Base-by-base conservation (phyloP, 2,888 invertebrate species). In the Apamea epomidion region DNA sequence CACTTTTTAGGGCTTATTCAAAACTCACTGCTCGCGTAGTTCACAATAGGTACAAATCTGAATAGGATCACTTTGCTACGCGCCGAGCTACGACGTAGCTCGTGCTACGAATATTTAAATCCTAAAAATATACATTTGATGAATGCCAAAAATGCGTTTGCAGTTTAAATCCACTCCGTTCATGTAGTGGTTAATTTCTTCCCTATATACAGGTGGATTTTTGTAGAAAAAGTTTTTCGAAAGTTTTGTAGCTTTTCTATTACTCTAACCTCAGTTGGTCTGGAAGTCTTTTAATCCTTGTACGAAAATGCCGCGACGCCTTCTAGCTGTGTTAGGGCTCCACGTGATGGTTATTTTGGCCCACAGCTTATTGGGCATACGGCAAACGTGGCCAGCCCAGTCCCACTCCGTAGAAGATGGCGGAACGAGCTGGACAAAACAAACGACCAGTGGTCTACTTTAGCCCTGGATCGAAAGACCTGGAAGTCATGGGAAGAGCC, bases 81-180 rank as follows among this genome's bases (percentile, higher is more conserved):
- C 32, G 42, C 1, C n/a, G 10, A 29, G 62, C 82, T 84, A 82
- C 85, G 82, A 3, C 71, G 82, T 82, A 84, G 82, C 48, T 1
- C 45, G 68, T 45, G 81, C 79, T 84, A 81, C 84, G 84, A 84
- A 68, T 51, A 60, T 77, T 60, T 12, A 48, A 37, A 54, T 18
- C 18, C 32, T 10, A 64, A 48, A 77, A n/a, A 29, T 62, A 29
- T 37, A 16, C 7, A 25, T 37, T n/a, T 29, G 12, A n/a, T n/a
- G 32, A 18, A 64, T 69, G 12, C 10, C 32, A 48, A 58, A 83
- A 51, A 29, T 62, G 29, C 10, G 14, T 3, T 51, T 12, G 32
- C 60, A 54, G 21, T 68, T 54, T 5, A 60, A 64, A 70, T 70
- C n/a, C 29, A 42, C 14, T 70, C 8, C 45, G 72, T 37, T 5